Conservation (phyloP, 2,113 vertebrate species). For the Lynx canadensis region DNA sequence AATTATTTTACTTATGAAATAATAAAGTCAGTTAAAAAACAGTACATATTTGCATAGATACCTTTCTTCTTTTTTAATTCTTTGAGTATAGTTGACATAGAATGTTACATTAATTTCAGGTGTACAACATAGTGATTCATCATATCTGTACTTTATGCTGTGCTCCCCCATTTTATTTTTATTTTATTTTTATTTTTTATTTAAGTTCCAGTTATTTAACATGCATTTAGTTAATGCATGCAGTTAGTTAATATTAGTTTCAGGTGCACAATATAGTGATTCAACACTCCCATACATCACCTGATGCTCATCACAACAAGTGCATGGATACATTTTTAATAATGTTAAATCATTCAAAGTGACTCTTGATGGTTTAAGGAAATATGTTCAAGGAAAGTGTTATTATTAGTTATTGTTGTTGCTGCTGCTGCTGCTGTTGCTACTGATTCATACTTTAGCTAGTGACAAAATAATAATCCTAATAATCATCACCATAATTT, state of each 20-base stretch:
- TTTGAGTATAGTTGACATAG: background rate
- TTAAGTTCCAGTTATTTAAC: background rate
- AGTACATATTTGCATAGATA: background rate
- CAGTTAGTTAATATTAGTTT: background rate
- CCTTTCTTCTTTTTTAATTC: background rate
- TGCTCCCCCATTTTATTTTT: background rate
- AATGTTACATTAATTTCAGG: background rate
- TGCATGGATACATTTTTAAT: background rate
- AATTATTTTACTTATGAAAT: slow-evolving; percentile 44
- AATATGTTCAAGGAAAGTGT: background rate
- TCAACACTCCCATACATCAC: background rate
- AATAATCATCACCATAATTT: background rate
- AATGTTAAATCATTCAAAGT: slow-evolving; percentile 15
- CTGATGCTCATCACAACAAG: background rate
- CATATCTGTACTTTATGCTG: background rate
- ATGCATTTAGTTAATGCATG: background rate
- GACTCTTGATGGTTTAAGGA: background rate
- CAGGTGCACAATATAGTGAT: background rate
- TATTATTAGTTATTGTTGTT: background rate
- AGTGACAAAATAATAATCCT: slow-evolving; percentile 28
- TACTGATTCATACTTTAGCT: background rate
- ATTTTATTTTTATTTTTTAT: background rate
- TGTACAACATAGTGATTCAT: background rate
- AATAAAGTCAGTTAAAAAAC: background rate
- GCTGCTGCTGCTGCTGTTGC: background rate